Conservation (phyloP, 2,888 invertebrate genomes). For the Mythimna lalbum region DNA sequence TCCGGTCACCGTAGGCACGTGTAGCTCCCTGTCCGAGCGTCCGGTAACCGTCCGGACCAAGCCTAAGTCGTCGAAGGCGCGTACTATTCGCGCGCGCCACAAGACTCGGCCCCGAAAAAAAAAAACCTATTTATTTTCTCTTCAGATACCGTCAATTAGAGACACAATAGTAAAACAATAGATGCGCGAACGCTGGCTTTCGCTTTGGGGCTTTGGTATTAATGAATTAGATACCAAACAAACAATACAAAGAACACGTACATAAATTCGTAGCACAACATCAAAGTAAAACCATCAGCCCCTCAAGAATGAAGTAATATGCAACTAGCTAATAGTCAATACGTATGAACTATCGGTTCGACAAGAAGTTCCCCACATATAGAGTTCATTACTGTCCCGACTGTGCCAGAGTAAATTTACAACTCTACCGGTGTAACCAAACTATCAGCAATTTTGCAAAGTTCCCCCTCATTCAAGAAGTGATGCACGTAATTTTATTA, state of each 20-base stretch:
- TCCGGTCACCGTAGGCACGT: too few species aligned
- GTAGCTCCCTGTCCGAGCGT: too few species aligned
- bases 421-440: conserved; percentile 57
- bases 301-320: conserved; percentile 39
- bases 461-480: conserved; percentile 55
- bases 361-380: conserved; percentile 59
- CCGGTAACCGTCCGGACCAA: too few species aligned
- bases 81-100: too few species aligned
- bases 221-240: background rate
- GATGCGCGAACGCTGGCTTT: too few species aligned
- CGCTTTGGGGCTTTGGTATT: too few species aligned
- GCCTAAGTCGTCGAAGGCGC: too few species aligned
- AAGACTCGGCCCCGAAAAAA: too few species aligned
- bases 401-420: conserved; percentile 58
- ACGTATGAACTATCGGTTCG: conserved; percentile 59
- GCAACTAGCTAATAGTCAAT: conserved; percentile 59
- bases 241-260: background rate
- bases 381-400: conserved; percentile 68
- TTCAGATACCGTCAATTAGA: too few species aligned
- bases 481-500: conserved; percentile 59
- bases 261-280: background rate
- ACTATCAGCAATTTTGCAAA: conserved; percentile 64
- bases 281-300: background rate
- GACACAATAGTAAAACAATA: too few species aligned
- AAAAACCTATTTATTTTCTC: too few species aligned